Evolutionary conservation across 1,140 invertebrate species (phyloP).

Genomic region (Drosophila triauraria): DNA sequence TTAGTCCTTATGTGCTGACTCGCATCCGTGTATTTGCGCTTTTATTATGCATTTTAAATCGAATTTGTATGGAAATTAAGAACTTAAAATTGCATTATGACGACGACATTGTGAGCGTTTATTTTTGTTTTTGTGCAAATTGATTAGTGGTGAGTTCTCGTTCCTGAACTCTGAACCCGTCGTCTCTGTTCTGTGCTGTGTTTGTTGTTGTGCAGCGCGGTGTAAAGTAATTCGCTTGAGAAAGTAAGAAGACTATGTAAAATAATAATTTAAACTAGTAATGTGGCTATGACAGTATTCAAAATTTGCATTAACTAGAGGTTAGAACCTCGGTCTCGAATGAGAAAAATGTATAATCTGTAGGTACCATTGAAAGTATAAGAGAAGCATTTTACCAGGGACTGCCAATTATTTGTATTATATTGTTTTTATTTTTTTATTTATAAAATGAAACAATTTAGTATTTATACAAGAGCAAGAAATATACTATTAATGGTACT

Average conservation of each 20-base stretch:
- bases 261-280: background rate
- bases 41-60: conserved; percentile 80
- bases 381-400: too few relatives aligned
- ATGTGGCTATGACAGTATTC: too few relatives aligned
- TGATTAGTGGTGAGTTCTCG: conserved; percentile 64
- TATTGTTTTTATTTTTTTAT: too few relatives aligned
- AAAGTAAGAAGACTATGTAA: conserved; percentile 24
- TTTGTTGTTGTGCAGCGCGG: conserved; percentile 67
- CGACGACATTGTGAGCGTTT: conserved; percentile 71
- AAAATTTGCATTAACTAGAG: too few relatives aligned
- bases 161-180: conserved; percentile 6
- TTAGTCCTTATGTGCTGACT: conserved; percentile 31
- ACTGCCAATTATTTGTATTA: too few relatives aligned
- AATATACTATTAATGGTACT: too few relatives aligned
- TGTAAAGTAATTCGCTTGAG: conserved; percentile 81
- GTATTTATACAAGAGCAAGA: too few relatives aligned
- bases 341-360: too few relatives aligned
- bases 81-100: conserved; percentile 74
- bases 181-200: background rate
- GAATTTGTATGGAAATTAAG: conserved; percentile 81
- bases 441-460: too few relatives aligned
- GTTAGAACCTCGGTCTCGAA: too few relatives aligned
- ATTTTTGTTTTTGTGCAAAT: conserved; percentile 84
- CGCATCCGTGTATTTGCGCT: conserved; percentile 54
- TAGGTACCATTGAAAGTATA: too few relatives aligned